A percentile compares a stretch with the other conserved stretches of the same genome.
Evolutionary conservation across 2,113 vertebrate species (phyloP).

Genomic region (Rhagologus leucostigma): DNA sequence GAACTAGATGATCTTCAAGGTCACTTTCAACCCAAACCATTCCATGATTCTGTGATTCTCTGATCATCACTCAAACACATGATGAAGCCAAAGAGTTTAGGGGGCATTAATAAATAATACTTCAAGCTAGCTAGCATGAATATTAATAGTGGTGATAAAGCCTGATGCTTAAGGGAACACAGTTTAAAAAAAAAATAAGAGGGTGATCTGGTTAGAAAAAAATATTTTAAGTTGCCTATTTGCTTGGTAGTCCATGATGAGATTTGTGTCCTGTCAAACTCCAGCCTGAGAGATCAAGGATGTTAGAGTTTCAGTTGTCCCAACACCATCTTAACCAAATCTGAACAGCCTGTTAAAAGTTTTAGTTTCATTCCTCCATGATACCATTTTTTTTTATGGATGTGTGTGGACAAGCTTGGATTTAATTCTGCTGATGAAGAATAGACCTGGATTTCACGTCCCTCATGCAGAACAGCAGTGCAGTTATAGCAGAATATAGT

Average conservation of each 20-base stretch:
- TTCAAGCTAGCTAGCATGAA: not conserved
- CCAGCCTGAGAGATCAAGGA: not conserved
- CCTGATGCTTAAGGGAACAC: not conserved
- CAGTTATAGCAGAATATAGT: not conserved
- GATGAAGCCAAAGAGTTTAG: not conserved
- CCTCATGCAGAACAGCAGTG: not conserved
- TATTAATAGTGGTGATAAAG: not conserved
- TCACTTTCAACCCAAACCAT: not conserved
- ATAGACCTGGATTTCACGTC: not conserved
- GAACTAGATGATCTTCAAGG: not conserved
- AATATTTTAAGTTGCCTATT: not conserved
- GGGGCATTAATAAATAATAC: not conserved
- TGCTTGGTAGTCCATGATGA: not conserved
- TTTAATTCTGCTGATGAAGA: not conserved
- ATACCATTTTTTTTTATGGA: not conserved
- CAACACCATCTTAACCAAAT: not conserved
- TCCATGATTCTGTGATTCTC: not conserved
- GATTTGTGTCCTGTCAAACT: not conserved
- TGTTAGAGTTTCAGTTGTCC: not conserved
- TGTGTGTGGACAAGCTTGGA: not conserved
- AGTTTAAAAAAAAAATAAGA: not conserved
- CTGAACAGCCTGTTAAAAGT: not conserved
- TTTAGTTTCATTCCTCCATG: not conserved
- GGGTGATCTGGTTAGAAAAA: not conserved
- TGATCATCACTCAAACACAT: not conserved